Evolutionary conservation across 2,888 invertebrate species (phyloP).

Genomic region (Cephus sareptanus): DNA sequence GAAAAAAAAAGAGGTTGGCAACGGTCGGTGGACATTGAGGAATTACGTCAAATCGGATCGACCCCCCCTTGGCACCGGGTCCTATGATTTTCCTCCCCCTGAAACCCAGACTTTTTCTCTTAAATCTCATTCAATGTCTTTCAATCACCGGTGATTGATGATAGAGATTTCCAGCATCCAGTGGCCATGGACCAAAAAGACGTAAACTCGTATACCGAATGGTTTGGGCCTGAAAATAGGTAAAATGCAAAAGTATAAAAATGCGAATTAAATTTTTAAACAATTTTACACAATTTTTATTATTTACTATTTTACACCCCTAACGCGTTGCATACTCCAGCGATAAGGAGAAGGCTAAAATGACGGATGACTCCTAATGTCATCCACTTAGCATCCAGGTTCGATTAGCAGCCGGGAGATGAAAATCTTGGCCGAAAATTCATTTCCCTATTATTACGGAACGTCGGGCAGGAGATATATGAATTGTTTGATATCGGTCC

Average conservation of each 20-base stretch:
- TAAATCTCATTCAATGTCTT: slow-evolving; percentile 55
- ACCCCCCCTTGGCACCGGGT: slow-evolving; percentile 9
- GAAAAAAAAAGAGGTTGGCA: slow-evolving; percentile 9
- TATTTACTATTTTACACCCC: too few relatives aligned
- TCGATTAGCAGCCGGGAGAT: slow-evolving; percentile 41
- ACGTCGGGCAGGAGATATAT: slow-evolving; percentile 63
- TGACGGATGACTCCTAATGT: slow-evolving; percentile 32
- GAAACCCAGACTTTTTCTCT: slow-evolving; percentile 14
- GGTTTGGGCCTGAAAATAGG: too few relatives aligned
- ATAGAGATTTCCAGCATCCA: slow-evolving; percentile 17
- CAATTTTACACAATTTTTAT: rapidly evolving
- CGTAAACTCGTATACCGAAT: too few relatives aligned
- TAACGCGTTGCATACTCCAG: neutral
- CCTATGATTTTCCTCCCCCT: slow-evolving; percentile 7
- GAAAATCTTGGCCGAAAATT: slow-evolving; percentile 57
- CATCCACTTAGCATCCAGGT: slow-evolving; percentile 20
- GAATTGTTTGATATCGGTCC: slow-evolving; percentile 60
- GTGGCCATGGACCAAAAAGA: too few relatives aligned
- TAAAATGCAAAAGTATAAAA: too few relatives aligned
- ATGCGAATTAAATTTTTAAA: too few relatives aligned
- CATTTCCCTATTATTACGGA: slow-evolving; percentile 66
- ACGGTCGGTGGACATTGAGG: slow-evolving; percentile 33
- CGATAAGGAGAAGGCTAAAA: neutral
- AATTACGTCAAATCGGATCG: slow-evolving; percentile 25
- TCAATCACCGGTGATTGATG: slow-evolving; percentile 59